A percentile compares a stretch with the other conserved stretches of the same genome.
Evolutionary conservation across 2,797 vertebrate species (phyloP).

Genomic region (Pangasius djambal): DNA sequence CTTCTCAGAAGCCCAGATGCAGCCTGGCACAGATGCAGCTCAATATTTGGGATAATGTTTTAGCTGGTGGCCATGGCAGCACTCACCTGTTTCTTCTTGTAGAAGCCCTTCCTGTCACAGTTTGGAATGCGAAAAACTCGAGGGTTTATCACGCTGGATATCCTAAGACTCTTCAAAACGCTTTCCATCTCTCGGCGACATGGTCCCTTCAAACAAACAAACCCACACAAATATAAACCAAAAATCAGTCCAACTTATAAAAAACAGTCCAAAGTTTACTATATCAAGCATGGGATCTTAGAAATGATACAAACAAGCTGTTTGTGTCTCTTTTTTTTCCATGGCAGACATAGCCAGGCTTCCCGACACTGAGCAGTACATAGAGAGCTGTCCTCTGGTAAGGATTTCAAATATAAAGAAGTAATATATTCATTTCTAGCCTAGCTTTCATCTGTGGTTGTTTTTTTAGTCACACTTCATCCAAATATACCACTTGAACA

Average conservation of each 20-base stretch:
- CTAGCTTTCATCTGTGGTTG: neutral
- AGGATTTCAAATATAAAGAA: constrained; percentile 17
- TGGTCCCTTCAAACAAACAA: constrained; percentile 80
- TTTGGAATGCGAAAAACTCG: constrained; percentile 92
- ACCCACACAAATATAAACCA: constrained; percentile 36
- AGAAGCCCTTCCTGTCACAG: constrained; percentile 97
- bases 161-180: constrained; percentile 88
- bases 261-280: constrained; percentile 23
- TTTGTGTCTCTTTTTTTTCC: neutral
- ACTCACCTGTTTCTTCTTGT: constrained; percentile 97
- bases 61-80: constrained; percentile 58
- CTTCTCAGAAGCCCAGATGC: constrained; percentile 44
- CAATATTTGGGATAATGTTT: constrained; percentile 73
- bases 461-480: neutral
- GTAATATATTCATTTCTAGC: constrained; percentile 3
- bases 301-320: neutral
- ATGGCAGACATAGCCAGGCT: neutral
- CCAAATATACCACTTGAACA: constrained; percentile 16
- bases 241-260: constrained; percentile 20
- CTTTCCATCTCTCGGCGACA: constrained; percentile 95
- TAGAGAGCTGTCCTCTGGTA: neutral
- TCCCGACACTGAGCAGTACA: neutral
- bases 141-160: constrained; percentile 88
- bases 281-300: neutral
- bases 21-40: constrained; percentile 46